Evolutionary conservation across 2,888 invertebrate genomes (phyloP).

Genomic region (Pseudococcus longispinus): DNA sequence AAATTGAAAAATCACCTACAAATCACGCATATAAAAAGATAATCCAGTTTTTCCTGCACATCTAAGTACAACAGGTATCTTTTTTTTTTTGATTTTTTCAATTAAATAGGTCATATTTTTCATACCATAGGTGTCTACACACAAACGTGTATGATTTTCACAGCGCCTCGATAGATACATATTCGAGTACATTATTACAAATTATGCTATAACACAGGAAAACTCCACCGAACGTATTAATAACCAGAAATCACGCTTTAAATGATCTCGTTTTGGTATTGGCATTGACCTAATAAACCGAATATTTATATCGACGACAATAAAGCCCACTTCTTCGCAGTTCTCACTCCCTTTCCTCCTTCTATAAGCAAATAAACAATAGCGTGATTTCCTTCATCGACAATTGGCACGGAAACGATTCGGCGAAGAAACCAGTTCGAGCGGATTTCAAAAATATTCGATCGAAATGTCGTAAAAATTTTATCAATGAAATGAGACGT

Average conservation of each 20-base stretch:
- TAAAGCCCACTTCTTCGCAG: background rate
- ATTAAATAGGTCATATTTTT: background rate
- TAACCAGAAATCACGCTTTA: slow-evolving; percentile 4
- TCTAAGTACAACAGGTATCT: background rate
- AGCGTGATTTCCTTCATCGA: background rate
- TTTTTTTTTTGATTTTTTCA: background rate
- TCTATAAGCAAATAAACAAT: background rate
- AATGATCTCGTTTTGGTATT: slow-evolving; percentile 16
- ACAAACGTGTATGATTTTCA: background rate
- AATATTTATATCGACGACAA: background rate
- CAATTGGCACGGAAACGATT: background rate
- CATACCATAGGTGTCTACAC: background rate
- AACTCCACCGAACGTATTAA: background rate
- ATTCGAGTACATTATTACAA: background rate
- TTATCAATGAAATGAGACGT: background rate
- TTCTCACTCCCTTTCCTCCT: background rate
- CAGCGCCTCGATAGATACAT: background rate
- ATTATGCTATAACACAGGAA: background rate
- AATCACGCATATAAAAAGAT: too few relatives aligned
- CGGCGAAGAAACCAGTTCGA: background rate
- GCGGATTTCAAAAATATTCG: background rate
- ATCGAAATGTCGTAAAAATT: background rate
- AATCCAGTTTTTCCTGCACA: background rate
- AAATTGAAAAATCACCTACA: too few relatives aligned
- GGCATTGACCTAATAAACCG: slow-evolving; percentile 47